These are phyloP conservation scores for Achlya flavicornis DNA, from an alignment of 2,888 invertebrate genomes.

Conservation along the genomic window DNA sequence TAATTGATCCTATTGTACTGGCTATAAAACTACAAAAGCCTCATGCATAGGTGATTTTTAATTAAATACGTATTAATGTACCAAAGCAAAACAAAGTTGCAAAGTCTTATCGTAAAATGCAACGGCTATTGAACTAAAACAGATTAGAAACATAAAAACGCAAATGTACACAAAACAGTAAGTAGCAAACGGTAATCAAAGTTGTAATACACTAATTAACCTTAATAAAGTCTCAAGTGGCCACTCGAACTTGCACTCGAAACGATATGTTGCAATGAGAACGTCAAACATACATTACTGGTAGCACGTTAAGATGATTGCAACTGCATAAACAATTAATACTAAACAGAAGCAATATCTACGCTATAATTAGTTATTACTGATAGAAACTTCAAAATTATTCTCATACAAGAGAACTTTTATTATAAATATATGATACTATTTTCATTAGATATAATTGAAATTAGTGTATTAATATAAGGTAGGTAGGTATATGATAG, in stretches of 20 bases:
- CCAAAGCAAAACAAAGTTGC: background rate
- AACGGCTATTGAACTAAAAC: background rate
- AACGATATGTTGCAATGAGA: constrained; percentile 33
- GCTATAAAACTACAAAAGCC: background rate
- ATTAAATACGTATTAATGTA: background rate
- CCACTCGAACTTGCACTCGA: constrained; percentile 44
- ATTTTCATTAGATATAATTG: background rate
- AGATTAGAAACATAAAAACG: constrained; percentile 6
- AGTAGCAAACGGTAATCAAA: constrained; percentile 26
- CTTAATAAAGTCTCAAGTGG: constrained; percentile 38
- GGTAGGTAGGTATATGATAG: background rate
- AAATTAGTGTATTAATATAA: background rate
- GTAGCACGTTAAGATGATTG: constrained; percentile 29
- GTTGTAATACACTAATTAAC: constrained; percentile 47
- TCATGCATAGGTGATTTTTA: background rate
- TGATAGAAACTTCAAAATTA: background rate
- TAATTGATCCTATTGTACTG: background rate
- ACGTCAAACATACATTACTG: constrained; percentile 22
- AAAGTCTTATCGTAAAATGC: background rate
- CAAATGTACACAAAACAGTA: constrained; percentile 9
- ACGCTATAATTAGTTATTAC: background rate
- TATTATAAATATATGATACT: background rate
- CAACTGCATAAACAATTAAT: constrained; percentile 23
- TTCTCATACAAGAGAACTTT: background rate
- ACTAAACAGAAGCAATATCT: background rate